Evolutionary conservation across 2,888 invertebrate genomes (phyloP).

Genomic region (Trichogramma dendrolimi): DNA sequence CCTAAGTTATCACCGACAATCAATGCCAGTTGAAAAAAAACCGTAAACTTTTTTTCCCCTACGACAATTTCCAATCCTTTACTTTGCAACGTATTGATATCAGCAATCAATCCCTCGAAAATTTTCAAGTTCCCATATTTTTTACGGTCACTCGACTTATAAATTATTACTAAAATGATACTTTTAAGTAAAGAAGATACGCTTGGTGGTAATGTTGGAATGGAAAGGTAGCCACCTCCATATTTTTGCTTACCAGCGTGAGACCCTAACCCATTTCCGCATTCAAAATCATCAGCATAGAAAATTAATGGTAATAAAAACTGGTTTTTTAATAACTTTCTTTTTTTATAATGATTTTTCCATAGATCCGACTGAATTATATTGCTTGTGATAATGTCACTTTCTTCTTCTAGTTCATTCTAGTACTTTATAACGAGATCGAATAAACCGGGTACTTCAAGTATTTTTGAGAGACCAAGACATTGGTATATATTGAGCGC

Average conservation of each 20-base stretch:
- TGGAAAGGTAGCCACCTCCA: conserved; percentile 22
- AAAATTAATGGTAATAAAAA: conserved; percentile 26
- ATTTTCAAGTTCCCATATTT: conserved; percentile 5
- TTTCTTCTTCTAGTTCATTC: conserved; percentile 8
- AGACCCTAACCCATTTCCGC: conserved; percentile 25
- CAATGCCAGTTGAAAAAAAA: conserved; percentile 11
- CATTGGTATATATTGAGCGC: conserved; percentile 9
- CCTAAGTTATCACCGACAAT: too few relatives aligned
- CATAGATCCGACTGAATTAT: conserved; percentile 22
- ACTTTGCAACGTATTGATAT: conserved; percentile 12
- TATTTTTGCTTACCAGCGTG: conserved; percentile 25
- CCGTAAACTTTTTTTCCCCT: neutral
- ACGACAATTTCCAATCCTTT: conserved; percentile 9
- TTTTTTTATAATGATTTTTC: conserved; percentile 8
- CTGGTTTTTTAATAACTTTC: conserved; percentile 13
- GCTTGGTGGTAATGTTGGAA: too few relatives aligned
- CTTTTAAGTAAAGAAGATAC: too few relatives aligned
- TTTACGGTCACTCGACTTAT: conserved; percentile 16
- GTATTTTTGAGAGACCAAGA: neutral
- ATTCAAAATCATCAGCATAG: conserved; percentile 30
- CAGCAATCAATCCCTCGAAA: conserved; percentile 4
- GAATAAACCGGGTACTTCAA: conserved; percentile 15
- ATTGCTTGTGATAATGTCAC: conserved; percentile 14
- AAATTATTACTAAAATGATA: conserved; percentile 9
- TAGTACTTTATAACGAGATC: conserved; percentile 13